Evolutionary conservation across 2,113 vertebrate species (phyloP).

Genomic region (Excalfactoria chinensis): DNA sequence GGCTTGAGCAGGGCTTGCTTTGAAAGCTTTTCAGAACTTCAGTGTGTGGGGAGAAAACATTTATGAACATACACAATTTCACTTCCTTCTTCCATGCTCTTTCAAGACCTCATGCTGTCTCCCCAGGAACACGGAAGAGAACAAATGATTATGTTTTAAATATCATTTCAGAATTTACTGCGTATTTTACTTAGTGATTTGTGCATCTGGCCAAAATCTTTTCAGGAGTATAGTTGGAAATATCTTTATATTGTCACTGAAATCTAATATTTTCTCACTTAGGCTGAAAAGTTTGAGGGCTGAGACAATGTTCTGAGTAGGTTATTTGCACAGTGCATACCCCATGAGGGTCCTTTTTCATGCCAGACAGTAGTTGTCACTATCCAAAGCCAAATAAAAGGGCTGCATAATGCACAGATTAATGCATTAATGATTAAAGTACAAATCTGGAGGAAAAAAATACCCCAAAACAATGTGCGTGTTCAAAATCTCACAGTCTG

Average conservation of each 20-base stretch:
- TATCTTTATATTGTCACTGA: conserved; percentile 50
- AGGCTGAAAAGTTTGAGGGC: background rate
- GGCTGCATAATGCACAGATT: background rate
- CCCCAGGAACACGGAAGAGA: background rate
- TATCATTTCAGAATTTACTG: conserved; percentile 29
- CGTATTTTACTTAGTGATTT: conserved; percentile 15
- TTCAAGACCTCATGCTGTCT: conserved; percentile 22
- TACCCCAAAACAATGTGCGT: background rate
- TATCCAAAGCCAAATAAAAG: conserved; percentile 10
- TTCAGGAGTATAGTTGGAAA: conserved; percentile 24
- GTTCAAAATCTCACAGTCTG: background rate
- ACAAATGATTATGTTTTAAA: conserved; percentile 48
- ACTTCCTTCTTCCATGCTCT: conserved; percentile 35
- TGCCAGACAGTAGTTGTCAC: background rate
- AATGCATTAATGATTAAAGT: background rate
- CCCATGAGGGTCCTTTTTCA: conserved; percentile 27
- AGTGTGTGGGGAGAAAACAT: background rate
- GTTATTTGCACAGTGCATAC: background rate
- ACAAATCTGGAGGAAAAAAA: background rate
- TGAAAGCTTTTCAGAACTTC: conserved; percentile 30
- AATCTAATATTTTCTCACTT: conserved; percentile 18
- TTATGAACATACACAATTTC: background rate
- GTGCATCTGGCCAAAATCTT: conserved; percentile 45
- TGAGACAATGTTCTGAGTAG: background rate
- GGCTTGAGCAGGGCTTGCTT: background rate